Base-by-base conservation (phyloP, 2,888 invertebrate species). In the Xestia sexstrigata region DNA sequence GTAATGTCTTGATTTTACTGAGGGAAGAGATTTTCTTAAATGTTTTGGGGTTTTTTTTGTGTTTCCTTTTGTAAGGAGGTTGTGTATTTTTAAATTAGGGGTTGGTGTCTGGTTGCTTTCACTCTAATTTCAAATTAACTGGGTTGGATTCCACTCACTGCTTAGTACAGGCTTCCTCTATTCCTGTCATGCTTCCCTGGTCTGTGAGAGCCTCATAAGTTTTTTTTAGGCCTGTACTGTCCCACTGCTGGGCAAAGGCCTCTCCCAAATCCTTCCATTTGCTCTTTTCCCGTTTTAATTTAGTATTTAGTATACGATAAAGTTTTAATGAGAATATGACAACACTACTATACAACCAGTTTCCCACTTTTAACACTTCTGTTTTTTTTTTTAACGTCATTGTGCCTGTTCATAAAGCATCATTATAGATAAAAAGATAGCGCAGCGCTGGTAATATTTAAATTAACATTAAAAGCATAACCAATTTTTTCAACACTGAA, bases 1-100 rank as follows among this genome's bases (percentile, higher is more conserved):
- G 71, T 79, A 84, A 83, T 74, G 75, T 79, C 74, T 78, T 74
- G 75, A 52, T 76, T 69, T 76, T 65, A 65, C 39, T 74, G 7
- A 1, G 39, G 5, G 5, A 58, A 71, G 47, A 71, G 71, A 60
- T 81, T 79, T 83, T 78, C 73, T 79, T 62, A 74, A 60, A 65
- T 55, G 17, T n/a, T 9, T 63, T 42, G 11, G 4, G 0, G 7
- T 8, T 74, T 30, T 79, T 81, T 75, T 52, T 49, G 23, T 42
- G 2, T 15, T 47, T 20, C 55, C 20, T 62, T 75, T 55, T 9
- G 45, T 20, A 30, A 30, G 13, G 8, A 15, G 26, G 11, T 39
- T 30, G n/a, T 52, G 13, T 68, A n/a, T 49, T 49, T 77, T 42
- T 1, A 26, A 49, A 49, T 42, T 35, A 13, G 20, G 5, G 13